A percentile compares a stretch with the other conserved stretches of the same genome.
These are phyloP conservation scores for Tachina grossa DNA, from an alignment of 2,888 invertebrate species.

Conservation along the genomic window DNA sequence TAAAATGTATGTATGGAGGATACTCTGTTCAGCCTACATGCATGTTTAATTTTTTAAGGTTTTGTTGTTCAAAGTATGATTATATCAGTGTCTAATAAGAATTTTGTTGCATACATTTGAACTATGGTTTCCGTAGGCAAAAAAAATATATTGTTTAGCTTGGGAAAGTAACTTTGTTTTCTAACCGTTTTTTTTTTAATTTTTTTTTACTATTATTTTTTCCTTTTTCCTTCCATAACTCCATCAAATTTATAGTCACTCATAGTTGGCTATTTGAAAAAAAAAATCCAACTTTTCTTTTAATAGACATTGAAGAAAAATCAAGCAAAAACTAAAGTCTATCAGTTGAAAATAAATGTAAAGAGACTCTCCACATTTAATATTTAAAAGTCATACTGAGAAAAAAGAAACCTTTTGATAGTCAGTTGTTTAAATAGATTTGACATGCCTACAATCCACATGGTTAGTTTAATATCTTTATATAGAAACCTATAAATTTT, in stretches of 20 bases:
- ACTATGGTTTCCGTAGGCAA: constrained; percentile 36
- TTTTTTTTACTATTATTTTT: constrained; percentile 25
- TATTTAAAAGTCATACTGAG: constrained; percentile 43
- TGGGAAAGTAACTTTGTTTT: constrained; percentile 65
- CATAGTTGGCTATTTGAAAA: constrained; percentile 22
- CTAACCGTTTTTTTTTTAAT: constrained; percentile 41
- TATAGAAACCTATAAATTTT: constrained; percentile 49
- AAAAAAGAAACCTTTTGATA: constrained; percentile 56
- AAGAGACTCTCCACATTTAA: constrained; percentile 46
- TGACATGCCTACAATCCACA: constrained; percentile 58
- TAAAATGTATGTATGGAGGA: neutral
- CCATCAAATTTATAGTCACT: constrained; percentile 59
- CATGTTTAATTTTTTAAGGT: constrained; percentile 30
- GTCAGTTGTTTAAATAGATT: constrained; percentile 68
- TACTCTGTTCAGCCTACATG: constrained; percentile 51
- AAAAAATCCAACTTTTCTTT: constrained; percentile 36
- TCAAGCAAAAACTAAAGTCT: constrained; percentile 23
- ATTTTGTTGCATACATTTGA: constrained; percentile 54
- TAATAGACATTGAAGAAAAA: constrained; percentile 54
- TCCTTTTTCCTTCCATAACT: constrained; percentile 25
- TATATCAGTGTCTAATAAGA: constrained; percentile 70
- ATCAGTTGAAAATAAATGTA: constrained; percentile 36
- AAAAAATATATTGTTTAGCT: constrained; percentile 36
- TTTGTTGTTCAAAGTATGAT: constrained; percentile 50
- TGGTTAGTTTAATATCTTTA: constrained; percentile 42